These are phyloP conservation scores for Natrix natrix DNA, from an alignment of 2,797 vertebrate species.

Conservation along the genomic window DNA sequence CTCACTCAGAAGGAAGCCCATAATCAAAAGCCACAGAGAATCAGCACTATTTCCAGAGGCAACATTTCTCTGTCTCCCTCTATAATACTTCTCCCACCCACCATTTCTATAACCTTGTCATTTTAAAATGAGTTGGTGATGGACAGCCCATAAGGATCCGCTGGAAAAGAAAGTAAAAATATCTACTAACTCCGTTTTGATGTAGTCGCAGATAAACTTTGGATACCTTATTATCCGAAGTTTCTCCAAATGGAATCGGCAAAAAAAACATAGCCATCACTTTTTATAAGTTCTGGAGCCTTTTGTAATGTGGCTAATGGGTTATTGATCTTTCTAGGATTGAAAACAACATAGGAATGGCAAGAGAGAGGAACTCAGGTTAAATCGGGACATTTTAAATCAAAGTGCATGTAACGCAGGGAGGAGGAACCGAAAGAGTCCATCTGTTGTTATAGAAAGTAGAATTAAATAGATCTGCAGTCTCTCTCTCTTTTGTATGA, in stretches of 20 bases:
- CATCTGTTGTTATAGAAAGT: not conserved
- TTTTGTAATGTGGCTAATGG: not conserved
- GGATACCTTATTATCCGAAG: not conserved
- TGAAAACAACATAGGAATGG: not conserved
- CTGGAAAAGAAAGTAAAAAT: not conserved
- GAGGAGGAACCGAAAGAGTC: not conserved
- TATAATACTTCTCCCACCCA: not conserved
- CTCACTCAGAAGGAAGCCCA: not conserved
- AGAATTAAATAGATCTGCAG: not conserved
- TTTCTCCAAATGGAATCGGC: not conserved
- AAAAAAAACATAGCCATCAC: not conserved
- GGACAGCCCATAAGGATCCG: not conserved
- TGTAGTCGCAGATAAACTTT: not conserved
- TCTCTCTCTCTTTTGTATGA: not conserved
- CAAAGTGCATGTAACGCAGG: not conserved
- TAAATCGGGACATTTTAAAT: not conserved
- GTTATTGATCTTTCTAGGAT: not conserved
- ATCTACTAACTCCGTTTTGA: not conserved
- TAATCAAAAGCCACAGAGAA: not conserved
- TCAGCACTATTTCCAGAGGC: not conserved
- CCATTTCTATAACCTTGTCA: not conserved
- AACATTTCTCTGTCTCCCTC: not conserved
- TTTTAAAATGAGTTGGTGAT: not conserved
- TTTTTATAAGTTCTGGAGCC: not conserved
- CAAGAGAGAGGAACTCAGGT: not conserved